phyloP scores from a whole-genome alignment of 1,140 invertebrate genomes.

The Caenorhabditis remanei region DNA sequence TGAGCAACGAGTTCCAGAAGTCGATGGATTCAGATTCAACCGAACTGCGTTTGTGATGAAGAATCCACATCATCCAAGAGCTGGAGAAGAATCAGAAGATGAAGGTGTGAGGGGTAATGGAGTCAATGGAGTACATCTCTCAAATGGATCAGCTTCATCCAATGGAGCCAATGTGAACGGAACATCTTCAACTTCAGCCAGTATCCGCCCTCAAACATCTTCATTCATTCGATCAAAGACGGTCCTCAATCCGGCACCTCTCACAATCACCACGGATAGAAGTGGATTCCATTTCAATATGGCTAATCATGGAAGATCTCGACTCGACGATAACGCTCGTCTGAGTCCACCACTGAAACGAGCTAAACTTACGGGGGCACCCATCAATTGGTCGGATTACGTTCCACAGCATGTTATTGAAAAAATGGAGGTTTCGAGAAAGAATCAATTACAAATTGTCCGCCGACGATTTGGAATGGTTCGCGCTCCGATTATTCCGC shows the following conservation, averaged over 20 bases:
- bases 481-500: conserved; percentile 15
- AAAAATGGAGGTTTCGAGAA: conserved; percentile 8
- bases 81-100: conserved; percentile 20
- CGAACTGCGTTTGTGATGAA: conserved; percentile 6
- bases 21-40: conserved; percentile 64
- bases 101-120: conserved; percentile 35
- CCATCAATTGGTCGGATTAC: background rate
- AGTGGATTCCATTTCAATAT: conserved; percentile 56
- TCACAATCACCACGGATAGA: background rate
- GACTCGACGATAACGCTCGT: background rate
- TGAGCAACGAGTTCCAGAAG: conserved; percentile 16
- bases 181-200: background rate
- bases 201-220: background rate
- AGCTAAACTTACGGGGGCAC: conserved; percentile 1
- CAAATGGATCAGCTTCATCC: background rate
- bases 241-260: background rate
- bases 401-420: conserved; percentile 37
- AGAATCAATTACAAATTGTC: conserved; percentile 41
- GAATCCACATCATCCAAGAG: background rate
- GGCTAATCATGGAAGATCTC: conserved; percentile 39
- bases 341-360: conserved; percentile 60
- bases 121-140: background rate
- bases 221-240: background rate
- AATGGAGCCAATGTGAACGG: background rate
- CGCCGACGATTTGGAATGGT: background rate